Conservation (phyloP, 1,140 invertebrate species). For the Hydropsyche tenuis region DNA sequence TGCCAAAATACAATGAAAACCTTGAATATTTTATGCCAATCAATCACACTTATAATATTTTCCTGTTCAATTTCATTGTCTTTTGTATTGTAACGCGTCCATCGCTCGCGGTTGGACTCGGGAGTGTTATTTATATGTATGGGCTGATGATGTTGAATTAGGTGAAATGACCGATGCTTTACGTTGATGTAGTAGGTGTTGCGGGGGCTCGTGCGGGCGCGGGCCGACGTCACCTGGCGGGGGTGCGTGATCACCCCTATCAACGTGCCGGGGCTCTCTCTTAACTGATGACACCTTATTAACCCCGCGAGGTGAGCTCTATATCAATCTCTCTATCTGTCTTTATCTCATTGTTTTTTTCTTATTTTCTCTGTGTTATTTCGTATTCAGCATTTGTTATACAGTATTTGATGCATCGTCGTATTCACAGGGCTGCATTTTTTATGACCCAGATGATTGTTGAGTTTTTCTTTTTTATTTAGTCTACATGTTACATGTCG, state of each 20-base stretch:
- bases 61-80: background rate
- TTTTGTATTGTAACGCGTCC: background rate
- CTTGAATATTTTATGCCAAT: background rate
- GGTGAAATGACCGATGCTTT: conserved; percentile 36
- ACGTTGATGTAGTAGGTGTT: conserved; percentile 57
- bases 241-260: conserved; percentile 90
- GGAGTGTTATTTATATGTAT: background rate
- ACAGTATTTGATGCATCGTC: background rate
- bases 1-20: background rate
- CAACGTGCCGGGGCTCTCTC: conserved; percentile 87
- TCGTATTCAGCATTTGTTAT: background rate
- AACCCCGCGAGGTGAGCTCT: conserved; percentile 44
- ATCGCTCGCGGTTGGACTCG: background rate
- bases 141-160: conserved; percentile 11
- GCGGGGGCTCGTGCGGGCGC: conserved; percentile 77
- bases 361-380: background rate
- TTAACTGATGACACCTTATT: conserved; percentile 54
- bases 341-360: background rate
- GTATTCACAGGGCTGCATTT: conserved; percentile 30
- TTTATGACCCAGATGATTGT: conserved; percentile 42
- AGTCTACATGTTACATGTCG: conserved; percentile 30
- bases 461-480: conserved; percentile 34
- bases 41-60: background rate
- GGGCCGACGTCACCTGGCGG: conserved; percentile 78
- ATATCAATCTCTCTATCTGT: conserved; percentile 52